Percentiles rank a stretch among this genome's conserved stretches.
These are phyloP conservation scores for Pseudorhombus dupliciocellatus DNA, from an alignment of 2,113 vertebrate genomes.

Conservation along the genomic window DNA sequence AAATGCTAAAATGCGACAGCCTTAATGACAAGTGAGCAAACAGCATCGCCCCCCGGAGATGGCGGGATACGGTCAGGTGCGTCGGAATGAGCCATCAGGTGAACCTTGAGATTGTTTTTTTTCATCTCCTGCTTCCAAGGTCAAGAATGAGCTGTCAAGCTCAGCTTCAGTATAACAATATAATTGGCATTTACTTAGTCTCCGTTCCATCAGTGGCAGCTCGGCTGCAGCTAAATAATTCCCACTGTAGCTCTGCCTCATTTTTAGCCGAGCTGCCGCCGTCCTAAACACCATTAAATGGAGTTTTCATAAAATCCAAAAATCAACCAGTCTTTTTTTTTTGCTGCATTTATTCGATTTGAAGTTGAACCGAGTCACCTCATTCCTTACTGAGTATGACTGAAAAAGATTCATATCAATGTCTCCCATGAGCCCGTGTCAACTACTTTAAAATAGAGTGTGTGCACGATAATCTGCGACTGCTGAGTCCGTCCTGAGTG, in stretches of 20 bases:
- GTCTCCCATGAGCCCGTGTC: conserved; percentile 20
- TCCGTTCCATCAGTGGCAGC: neutral
- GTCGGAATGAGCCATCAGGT: neutral
- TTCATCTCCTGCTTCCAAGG: neutral
- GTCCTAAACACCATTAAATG: neutral
- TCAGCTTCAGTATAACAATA: neutral
- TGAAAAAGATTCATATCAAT: conserved; percentile 9
- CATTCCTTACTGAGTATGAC: conserved; percentile 6
- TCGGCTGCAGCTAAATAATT: neutral
- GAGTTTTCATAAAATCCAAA: too few species aligned
- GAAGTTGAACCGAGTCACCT: conserved; percentile 22
- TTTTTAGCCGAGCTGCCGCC: neutral
- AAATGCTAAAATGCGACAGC: neutral
- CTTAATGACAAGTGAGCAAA: neutral
- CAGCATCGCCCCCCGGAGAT: too few species aligned
- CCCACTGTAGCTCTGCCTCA: neutral
- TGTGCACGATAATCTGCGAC: neutral
- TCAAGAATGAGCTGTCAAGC: neutral
- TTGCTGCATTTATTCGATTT: neutral
- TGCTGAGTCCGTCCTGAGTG: conserved; percentile 7
- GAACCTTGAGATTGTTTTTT: conserved; percentile 4
- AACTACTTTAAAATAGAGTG: conserved; percentile 26
- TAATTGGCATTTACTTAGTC: neutral
- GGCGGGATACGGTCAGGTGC: neutral
- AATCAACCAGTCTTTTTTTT: neutral